Conservation (phyloP, 1,140 invertebrate genomes). For the Trissolcus basalis region DNA sequence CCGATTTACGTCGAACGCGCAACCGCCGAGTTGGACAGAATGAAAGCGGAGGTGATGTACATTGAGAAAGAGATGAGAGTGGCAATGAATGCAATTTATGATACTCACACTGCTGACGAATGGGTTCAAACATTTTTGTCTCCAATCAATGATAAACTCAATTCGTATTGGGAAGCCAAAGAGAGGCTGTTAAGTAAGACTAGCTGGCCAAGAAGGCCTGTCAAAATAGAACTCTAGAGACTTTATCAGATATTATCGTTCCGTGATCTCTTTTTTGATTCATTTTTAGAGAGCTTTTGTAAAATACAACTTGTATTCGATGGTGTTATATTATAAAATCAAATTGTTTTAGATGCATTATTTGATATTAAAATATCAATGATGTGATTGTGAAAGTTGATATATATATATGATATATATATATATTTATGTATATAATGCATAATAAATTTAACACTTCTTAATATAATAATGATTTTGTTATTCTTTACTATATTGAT, state of each 20-base stretch:
- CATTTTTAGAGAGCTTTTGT: background rate
- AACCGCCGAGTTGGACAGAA: constrained; percentile 79
- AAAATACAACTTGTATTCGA: too few relatives aligned
- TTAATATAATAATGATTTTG: background rate
- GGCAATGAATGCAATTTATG: constrained; percentile 82
- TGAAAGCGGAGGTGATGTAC: constrained; percentile 79
- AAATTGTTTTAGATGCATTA: too few relatives aligned
- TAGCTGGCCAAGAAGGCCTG: constrained; percentile 79
- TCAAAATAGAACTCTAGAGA: constrained; percentile 64
- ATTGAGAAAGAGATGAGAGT: constrained; percentile 81
- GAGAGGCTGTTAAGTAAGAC: constrained; percentile 75
- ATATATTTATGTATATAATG: background rate
- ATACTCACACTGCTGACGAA: constrained; percentile 84
- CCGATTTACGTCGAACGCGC: constrained; percentile 84
- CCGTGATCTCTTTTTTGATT: background rate
- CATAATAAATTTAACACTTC: background rate
- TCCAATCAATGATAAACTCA: constrained; percentile 78
- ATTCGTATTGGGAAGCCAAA: constrained; percentile 76
- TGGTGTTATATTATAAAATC: too few relatives aligned
- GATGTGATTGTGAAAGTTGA: too few relatives aligned
- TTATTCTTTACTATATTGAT: background rate
- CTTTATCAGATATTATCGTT: background rate
- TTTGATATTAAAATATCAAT: too few relatives aligned
- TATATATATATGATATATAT: too few relatives aligned
- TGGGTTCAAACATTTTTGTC: constrained; percentile 84